These are phyloP conservation scores for Merodon equestris DNA, from an alignment of 2,888 invertebrate species.

Conservation along the genomic window DNA sequence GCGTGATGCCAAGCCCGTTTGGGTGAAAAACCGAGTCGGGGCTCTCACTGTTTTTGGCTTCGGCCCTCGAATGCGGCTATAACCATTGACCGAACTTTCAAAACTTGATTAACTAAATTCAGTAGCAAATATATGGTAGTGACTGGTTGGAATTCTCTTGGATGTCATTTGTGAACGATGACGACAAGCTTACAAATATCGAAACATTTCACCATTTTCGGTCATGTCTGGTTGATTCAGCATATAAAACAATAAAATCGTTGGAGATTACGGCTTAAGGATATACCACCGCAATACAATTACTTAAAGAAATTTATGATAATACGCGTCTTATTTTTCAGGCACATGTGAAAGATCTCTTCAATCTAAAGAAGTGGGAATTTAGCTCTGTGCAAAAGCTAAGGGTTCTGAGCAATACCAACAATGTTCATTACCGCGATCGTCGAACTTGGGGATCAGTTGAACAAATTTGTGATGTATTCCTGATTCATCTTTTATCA, in stretches of 20 bases:
- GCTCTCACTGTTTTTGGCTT: too few relatives aligned
- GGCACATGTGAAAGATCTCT: constrained; percentile 22
- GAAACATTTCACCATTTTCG: constrained; percentile 36
- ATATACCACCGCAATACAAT: not conserved
- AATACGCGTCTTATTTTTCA: constrained; percentile 20
- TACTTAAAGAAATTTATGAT: too few relatives aligned
- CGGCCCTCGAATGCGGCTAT: too few relatives aligned
- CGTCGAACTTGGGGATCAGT: not conserved
- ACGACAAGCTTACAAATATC: constrained; percentile 7
- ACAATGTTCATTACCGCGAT: not conserved
- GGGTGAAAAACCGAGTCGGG: too few relatives aligned
- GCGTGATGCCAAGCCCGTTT: too few relatives aligned
- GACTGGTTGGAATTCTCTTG: constrained; percentile 25
- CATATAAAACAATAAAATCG: constrained; percentile 9
- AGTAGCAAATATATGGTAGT: constrained; percentile 22
- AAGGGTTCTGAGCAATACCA: not conserved
- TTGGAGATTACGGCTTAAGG: constrained; percentile 8
- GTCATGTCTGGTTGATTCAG: constrained; percentile 18
- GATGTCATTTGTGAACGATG: constrained; percentile 17
- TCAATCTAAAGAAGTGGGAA: constrained; percentile 1
- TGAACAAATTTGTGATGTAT: constrained; percentile 1
- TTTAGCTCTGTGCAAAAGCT: not conserved
- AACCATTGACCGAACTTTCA: too few relatives aligned
- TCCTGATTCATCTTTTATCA: not conserved
- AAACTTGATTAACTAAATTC: constrained; percentile 23